These are phyloP conservation scores for Temnothorax rugatulus DNA, from an alignment of 2,888 invertebrate genomes.

Conservation along the genomic window DNA sequence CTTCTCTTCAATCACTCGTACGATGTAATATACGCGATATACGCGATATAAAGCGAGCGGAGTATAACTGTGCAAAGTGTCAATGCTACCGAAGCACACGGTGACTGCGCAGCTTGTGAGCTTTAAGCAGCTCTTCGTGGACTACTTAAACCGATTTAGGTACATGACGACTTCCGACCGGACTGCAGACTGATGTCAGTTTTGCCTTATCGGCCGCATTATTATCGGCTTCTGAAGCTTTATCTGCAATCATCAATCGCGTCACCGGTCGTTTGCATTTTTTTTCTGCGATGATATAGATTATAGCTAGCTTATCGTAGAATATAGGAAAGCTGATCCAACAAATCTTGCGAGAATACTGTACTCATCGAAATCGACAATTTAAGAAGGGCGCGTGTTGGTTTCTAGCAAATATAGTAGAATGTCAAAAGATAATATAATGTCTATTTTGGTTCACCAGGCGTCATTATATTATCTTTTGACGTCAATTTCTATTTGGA, in stretches of 20 bases:
- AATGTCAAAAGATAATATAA: background rate
- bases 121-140: background rate
- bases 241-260: slow-evolving; percentile 44
- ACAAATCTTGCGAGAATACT: background rate
- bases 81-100: background rate
- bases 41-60: background rate
- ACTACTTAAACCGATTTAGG: slow-evolving; percentile 32
- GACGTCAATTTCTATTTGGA: background rate
- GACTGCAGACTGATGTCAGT: slow-evolving; percentile 6
- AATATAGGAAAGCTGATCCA: background rate
- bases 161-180: slow-evolving; percentile 39
- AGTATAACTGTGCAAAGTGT: background rate
- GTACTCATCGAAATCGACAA: background rate
- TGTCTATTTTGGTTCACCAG: too few species aligned
- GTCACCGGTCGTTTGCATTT: slow-evolving; percentile 27
- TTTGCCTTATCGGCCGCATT: slow-evolving; percentile 44
- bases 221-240: slow-evolving; percentile 51
- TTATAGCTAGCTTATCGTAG: slow-evolving; percentile 20
- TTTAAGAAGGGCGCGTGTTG: background rate
- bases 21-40: background rate
- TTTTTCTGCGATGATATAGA: slow-evolving; percentile 24
- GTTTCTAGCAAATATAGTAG: background rate
- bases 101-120: background rate
- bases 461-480: background rate
- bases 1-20: background rate